A percentile compares a stretch with the other conserved stretches of the same genome.
Conservation (phyloP, 2,888 invertebrate genomes). For the Hyles lineata region DNA sequence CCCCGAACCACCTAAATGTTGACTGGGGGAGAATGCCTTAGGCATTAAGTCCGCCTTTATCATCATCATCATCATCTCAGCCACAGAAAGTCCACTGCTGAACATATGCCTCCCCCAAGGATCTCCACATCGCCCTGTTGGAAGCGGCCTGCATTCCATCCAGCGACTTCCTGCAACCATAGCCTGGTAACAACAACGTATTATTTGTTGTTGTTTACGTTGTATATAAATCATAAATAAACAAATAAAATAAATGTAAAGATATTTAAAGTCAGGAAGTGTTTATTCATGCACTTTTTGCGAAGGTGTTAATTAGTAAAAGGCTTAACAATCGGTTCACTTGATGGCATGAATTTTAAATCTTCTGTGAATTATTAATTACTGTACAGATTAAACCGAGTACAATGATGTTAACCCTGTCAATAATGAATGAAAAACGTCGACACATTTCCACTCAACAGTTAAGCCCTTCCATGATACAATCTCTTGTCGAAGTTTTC, state of each 20-base stretch:
- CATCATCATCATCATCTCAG: too few relatives aligned
- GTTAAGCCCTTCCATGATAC: background rate
- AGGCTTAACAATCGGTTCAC: background rate
- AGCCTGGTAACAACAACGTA: too few relatives aligned
- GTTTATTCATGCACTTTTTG: background rate
- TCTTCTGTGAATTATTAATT: background rate
- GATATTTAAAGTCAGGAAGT: background rate
- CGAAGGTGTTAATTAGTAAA: background rate
- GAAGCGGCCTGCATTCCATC: too few relatives aligned
- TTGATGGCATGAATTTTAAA: background rate
- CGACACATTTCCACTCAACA: background rate
- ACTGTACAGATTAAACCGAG: background rate
- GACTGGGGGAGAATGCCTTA: too few relatives aligned
- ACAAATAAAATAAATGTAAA: background rate
- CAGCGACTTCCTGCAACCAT: too few relatives aligned
- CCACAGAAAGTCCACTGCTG: too few relatives aligned
- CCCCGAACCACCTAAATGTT: too few relatives aligned
- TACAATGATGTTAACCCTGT: background rate
- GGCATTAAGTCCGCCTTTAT: too few relatives aligned
- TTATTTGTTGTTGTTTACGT: too few relatives aligned
- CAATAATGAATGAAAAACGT: constrained; percentile 1
- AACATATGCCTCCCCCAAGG: too few relatives aligned
- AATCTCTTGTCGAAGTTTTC: background rate
- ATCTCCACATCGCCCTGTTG: too few relatives aligned
- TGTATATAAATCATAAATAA: too few relatives aligned